Evolutionary conservation across 2,797 vertebrate species (phyloP), one percentile per base, ranked within the genome.

Genomic region (Benthosema pterotum): DNA sequence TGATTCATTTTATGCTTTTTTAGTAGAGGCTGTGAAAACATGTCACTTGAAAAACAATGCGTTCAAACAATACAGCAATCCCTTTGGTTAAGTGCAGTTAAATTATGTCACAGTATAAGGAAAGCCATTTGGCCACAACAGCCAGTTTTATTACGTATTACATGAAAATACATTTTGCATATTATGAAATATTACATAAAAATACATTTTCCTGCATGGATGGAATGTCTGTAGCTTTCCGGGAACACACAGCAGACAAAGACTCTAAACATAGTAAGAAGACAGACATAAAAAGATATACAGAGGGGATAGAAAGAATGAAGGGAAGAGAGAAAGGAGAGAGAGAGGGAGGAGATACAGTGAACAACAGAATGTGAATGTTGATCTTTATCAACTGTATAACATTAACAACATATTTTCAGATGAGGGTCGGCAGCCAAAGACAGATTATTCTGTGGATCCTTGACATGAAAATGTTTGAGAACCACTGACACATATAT

Each of bases 161-260:
- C 55, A 48, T 47, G 49, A 67, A n/a, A 22, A 17, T 6, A 19
- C 12, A 16, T 28, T 5, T 42, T 60, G n/a, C n/a, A n/a, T n/a
- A n/a, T n/a, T 25, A 48, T 13, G 17, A 58, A 17, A 8, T 49
- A 49, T 67, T 53, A 59, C 55, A 48, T 47, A 54, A 67, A n/a
- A 22, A 17, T 6, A 19, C 12, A 16, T 28, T 5, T 42, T 60
- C 51, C 65, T 60, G 25, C 28, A 4, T 14, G 51, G 65, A 16
- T 9, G 13, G 22, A 54, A 11, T 43, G 58, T 50, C 19, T 51
- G 52, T 9, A 43, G 53, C 15, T 56, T 68, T n/a, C n/a, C 52
- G 11, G 58, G 58, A 43, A 68, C 50, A 1, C 46, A 12, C 9
- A 16, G 22, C 15, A 17, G 28, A 19, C 3, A 42, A 14, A 25